Evolutionary conservation across 2,888 invertebrate genomes (phyloP), one percentile per base, ranked within the genome.

Genomic region (Apodemia zela): DNA sequence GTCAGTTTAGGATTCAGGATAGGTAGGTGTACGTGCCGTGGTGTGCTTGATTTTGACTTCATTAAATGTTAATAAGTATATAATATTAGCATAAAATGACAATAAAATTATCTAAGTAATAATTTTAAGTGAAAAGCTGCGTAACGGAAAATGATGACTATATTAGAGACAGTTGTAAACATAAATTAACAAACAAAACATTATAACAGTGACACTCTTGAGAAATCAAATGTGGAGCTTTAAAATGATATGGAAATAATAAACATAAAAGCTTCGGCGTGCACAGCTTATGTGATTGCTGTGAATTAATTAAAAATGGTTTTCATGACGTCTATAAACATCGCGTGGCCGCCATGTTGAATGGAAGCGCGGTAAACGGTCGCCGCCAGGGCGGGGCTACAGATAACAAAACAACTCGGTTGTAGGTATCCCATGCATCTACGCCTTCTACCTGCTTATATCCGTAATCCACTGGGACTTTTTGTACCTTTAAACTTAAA

Each of bases 301-400:
- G 89, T 85, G 90, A 87, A 90, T 89, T 90, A 89, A 91, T 91
- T 89, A 89, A 76, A 74, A 88, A 87, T 89, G 88, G 82, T 82
- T 89, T 89, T 89, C 87, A 87, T 89, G 87, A 87, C 83, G 82
- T 81, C 76, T 78, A 84, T 87, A 87, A 85, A 87, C 69, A 78
- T 68, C 67, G 69, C 67, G 68, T 67, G 70, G 68, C 69, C 74
- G 77, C 77, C 75, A 75, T 75, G 68, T 75, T 74, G 75, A 65
- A 67, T 68, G 67, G 68, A 62, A 67, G 75, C 72, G 75, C 69
- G 76, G 73, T 67, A 61, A 62, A 54, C 71, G 68, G 67, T 64
- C 61, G 71, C 69, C 69, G 71, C 67, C 75, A 73, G 74, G 77
- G 81, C 81, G 78, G 79, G 75, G 80, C 75, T 65, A 75, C 80